These are phyloP conservation scores for Plecturocebus donacophilus DNA, from an alignment of 2,113 vertebrate species.

Conservation along the genomic window DNA sequence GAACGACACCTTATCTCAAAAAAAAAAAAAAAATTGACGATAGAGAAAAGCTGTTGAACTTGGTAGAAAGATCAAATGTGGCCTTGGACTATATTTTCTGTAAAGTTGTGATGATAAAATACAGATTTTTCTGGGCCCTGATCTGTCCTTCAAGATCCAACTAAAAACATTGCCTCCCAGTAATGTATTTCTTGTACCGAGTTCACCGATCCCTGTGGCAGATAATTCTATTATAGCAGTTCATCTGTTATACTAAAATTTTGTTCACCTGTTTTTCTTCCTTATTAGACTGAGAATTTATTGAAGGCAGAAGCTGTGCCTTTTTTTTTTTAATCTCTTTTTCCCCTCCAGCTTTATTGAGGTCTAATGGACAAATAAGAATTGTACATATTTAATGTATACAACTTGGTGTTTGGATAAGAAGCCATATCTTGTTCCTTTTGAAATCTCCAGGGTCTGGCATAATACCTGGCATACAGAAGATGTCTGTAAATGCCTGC, in stretches of 20 bases:
- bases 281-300: conserved; percentile 18
- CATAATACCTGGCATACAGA: background rate
- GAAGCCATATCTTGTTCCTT: background rate
- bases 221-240: background rate
- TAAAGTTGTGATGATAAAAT: background rate
- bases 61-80: background rate
- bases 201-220: background rate
- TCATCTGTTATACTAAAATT: conserved; percentile 31
- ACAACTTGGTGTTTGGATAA: background rate
- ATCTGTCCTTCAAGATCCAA: conserved; percentile 28
- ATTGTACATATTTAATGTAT: background rate
- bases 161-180: conserved; percentile 26
- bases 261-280: background rate
- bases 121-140: background rate
- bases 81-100: background rate
- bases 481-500: background rate
- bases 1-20: background rate
- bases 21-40: background rate
- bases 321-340: background rate
- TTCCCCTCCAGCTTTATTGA: background rate
- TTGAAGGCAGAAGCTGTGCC: conserved; percentile 22
- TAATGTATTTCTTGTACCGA: background rate
- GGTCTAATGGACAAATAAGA: background rate
- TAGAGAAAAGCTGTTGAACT: background rate
- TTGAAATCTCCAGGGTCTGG: conserved; percentile 39